Percentiles rank a stretch among this genome's conserved stretches.
phyloP scores from a whole-genome alignment of 1,140 invertebrate genomes.

The Sarcophaga peregrina region DNA sequence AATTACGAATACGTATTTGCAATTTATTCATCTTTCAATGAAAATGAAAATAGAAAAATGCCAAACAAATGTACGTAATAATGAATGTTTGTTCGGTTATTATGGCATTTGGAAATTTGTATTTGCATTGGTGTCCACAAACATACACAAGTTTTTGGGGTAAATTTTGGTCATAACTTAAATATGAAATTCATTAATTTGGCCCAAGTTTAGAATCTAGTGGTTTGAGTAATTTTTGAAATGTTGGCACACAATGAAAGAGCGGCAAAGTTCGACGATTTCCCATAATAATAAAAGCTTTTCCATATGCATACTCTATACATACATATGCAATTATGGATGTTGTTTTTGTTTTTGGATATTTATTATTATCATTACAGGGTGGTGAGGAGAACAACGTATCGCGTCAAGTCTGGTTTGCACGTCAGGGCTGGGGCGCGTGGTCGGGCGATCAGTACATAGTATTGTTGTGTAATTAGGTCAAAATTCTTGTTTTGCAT shows the following conservation, averaged over 20 bases:
- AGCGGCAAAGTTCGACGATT: background rate
- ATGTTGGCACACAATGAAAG: background rate
- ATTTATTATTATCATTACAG: background rate
- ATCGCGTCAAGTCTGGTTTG: too few species aligned
- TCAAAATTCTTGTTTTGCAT: constrained; percentile 25
- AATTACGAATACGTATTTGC: too few species aligned
- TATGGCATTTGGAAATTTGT: too few species aligned
- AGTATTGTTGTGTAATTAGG: constrained; percentile 11
- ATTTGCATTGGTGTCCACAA: too few species aligned
- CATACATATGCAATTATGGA: background rate
- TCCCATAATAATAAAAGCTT: background rate
- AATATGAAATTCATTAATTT: background rate
- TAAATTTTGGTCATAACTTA: background rate
- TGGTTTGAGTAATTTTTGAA: background rate
- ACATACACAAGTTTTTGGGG: too few species aligned
- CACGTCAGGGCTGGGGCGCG: too few species aligned
- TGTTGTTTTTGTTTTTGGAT: background rate
- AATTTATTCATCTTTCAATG: too few species aligned
- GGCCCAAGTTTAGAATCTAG: background rate
- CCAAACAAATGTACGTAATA: too few species aligned
- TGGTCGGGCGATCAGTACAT: too few species aligned
- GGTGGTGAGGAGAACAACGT: too few species aligned
- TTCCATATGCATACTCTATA: background rate
- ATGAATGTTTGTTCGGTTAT: too few species aligned
- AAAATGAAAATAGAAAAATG: too few species aligned